Evolutionary conservation across 1,140 invertebrate genomes (phyloP), one percentile per base, ranked within the genome.

Genomic region (Calephelis virginiensis): DNA sequence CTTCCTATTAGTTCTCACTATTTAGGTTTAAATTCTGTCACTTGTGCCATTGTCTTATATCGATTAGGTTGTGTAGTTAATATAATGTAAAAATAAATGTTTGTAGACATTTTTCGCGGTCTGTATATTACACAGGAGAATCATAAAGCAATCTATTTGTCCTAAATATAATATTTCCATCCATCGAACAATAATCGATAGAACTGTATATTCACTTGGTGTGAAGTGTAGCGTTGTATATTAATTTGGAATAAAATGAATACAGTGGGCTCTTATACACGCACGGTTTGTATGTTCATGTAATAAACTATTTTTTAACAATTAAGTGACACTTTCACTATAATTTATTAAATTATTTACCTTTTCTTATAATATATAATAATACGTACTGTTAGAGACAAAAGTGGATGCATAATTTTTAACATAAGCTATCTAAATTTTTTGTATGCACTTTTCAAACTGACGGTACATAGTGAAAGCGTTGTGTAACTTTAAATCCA

Each of bases 171-270:
- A 81, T 82, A 81, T 87, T 74, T 89, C 86, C 88, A 88, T 90
- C 85, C 88, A 88, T 82, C 70, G 82, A 88, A 90, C 88, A 90
- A 90, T 90, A 90, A 81, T 74, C 75, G 72, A 74, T 76, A 77
- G n/a, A 71, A 71, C 73, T 81, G 76, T 85, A 83, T 77, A 78
- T 77, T 56, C 50, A 74, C 61, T 67, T 73, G 53, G 67, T 63
- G 45, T 59, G 45, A 56, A 56, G 10, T 28, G 61, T 62, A 62
- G 61, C 43, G 43, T 62, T 13, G 48, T 49, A 38, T 64, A 64
- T 13, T 49, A 49, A 37, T 56, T 56, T 56, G 50, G 50, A 11
- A 11, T 28, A 56, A 37, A 56, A 56, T 56, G 17, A 56, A 56
- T 56, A 56, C 10, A 56, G 50, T 56, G 50, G 50, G 17, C 50